phyloP scores from a whole-genome alignment of 2,888 invertebrate species.

The Spisula solida region DNA sequence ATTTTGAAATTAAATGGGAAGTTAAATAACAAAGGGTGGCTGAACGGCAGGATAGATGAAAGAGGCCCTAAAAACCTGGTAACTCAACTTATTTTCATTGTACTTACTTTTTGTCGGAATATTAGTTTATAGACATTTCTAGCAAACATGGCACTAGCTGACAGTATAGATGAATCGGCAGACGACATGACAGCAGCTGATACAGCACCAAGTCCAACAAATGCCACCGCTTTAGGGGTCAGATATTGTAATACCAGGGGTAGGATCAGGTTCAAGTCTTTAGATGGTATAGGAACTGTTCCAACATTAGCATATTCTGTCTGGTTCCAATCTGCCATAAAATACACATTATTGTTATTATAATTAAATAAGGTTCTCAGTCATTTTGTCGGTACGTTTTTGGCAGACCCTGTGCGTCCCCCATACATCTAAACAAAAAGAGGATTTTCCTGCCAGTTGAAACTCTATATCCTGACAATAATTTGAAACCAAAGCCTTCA shows the following conservation, averaged over 20 bases:
- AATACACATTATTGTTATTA: neutral
- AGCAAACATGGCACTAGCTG: constrained; percentile 99
- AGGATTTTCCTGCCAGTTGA: too few species aligned
- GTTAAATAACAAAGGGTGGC: too few species aligned
- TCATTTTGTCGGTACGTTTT: too few species aligned
- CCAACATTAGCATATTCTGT: constrained; percentile 91
- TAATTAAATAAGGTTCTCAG: too few species aligned
- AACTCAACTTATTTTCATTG: too few species aligned
- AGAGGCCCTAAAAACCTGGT: too few species aligned
- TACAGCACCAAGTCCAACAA: constrained; percentile 99
- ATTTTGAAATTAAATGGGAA: too few species aligned
- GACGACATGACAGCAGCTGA: constrained; percentile 99
- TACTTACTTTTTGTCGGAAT: constrained; percentile 94
- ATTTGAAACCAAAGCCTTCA: too few species aligned
- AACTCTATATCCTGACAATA: too few species aligned
- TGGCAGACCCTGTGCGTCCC: too few species aligned
- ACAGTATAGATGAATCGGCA: constrained; percentile 98
- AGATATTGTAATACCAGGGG: constrained; percentile 98
- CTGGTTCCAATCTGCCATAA: constrained; percentile 96
- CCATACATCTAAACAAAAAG: too few species aligned
- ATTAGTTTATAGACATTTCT: constrained; percentile 99
- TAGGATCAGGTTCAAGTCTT: constrained; percentile 96
- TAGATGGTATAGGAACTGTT: constrained; percentile 83
- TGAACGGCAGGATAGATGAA: too few species aligned
- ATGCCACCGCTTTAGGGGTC: constrained; percentile 98